These are phyloP conservation scores for Muscicapa striata DNA, from an alignment of 2,797 vertebrate species.

Conservation along the genomic window DNA sequence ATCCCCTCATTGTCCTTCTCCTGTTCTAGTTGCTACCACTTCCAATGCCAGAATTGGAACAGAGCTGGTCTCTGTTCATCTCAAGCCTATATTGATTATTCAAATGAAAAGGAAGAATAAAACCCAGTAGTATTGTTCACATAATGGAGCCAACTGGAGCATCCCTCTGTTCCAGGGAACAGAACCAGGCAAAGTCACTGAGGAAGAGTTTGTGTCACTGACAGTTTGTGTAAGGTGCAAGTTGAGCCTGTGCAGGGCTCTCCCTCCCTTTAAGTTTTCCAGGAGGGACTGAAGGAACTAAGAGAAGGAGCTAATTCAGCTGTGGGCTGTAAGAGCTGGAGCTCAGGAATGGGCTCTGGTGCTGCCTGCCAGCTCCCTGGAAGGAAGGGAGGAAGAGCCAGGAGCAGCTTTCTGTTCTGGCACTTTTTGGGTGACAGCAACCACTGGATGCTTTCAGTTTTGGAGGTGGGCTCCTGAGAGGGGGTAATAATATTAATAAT, in stretches of 20 bases:
- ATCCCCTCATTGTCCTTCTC: background rate
- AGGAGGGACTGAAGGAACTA: background rate
- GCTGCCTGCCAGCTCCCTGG: background rate
- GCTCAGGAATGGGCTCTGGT: background rate
- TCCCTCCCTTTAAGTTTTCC: background rate
- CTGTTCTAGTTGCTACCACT: background rate
- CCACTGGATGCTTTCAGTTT: background rate
- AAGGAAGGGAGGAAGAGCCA: background rate
- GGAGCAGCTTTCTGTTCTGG: background rate
- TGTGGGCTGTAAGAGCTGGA: background rate
- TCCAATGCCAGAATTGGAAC: background rate
- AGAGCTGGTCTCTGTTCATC: background rate
- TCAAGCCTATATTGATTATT: background rate
- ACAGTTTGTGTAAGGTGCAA: rapidly evolving
- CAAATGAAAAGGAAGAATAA: background rate
- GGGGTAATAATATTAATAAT: rapidly evolving
- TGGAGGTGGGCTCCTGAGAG: background rate
- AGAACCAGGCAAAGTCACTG: background rate
- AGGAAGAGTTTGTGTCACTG: background rate
- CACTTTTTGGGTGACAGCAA: background rate
- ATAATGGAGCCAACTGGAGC: background rate
- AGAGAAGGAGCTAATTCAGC: background rate
- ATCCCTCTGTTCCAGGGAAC: background rate
- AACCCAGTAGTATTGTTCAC: background rate
- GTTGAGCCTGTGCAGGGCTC: background rate